Evolutionary conservation across 2,888 invertebrate genomes (phyloP).

Genomic region (Papilio demoleus): DNA sequence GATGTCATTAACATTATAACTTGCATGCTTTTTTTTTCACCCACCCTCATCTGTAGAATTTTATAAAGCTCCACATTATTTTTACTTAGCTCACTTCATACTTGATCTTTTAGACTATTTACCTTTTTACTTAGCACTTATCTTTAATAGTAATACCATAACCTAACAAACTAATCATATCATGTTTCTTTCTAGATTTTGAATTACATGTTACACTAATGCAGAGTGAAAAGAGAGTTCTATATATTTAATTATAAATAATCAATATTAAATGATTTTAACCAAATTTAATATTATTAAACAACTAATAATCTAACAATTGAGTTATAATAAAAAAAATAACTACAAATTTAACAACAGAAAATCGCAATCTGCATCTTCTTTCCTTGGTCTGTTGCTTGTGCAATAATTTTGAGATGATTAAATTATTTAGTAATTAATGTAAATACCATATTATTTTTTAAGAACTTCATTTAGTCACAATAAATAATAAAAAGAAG

Average conservation of each 20-base stretch:
- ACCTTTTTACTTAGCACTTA: background rate
- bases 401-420: slow-evolving; percentile 42
- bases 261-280: too few relatives aligned
- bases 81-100: background rate
- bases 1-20: slow-evolving; percentile 33
- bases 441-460: background rate
- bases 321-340: background rate
- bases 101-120: background rate
- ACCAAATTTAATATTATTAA: background rate
- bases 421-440: background rate
- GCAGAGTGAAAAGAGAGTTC: background rate
- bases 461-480: background rate
- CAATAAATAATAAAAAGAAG: background rate
- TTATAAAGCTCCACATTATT: background rate
- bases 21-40: slow-evolving; percentile 39
- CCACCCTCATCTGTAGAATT: slow-evolving; percentile 33
- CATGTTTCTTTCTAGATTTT: background rate
- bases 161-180: background rate
- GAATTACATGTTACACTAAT: background rate
- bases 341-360: slow-evolving; percentile 43
- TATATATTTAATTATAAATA: background rate
- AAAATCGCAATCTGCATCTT: slow-evolving; percentile 75
- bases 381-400: slow-evolving; percentile 79
- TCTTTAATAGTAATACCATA: background rate
- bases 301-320: background rate